A percentile compares a stretch with the other conserved stretches of the same genome.
Conservation (phyloP, 23 tunicate species). For the Diplosoma virens region DNA sequence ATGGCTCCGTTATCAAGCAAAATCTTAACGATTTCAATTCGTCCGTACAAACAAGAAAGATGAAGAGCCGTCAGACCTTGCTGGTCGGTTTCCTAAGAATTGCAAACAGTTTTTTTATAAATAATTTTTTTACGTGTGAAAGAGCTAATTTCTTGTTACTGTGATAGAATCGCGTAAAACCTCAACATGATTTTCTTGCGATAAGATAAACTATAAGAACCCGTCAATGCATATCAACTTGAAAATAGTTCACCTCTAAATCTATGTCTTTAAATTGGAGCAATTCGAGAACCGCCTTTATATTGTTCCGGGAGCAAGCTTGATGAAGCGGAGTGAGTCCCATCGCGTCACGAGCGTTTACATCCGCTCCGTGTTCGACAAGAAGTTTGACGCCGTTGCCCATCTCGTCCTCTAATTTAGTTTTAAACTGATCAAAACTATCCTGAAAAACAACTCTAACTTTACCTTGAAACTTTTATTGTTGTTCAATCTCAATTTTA, state of each 20-base stretch:
- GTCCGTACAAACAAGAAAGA: conserved; percentile 77
- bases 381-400: conserved; percentile 62
- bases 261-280: conserved; percentile 45
- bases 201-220: too few relatives aligned
- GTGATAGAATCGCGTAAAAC: too few relatives aligned
- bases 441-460: too few relatives aligned
- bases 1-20: conserved; percentile 75
- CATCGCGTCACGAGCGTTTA: conserved; percentile 79
- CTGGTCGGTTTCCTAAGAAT: conserved; percentile 78
- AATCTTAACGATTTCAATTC: conserved; percentile 43
- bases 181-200: too few relatives aligned
- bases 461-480: too few relatives aligned
- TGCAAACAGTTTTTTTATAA: too few relatives aligned
- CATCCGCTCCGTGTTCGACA: conserved; percentile 83
- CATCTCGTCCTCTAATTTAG: too few relatives aligned
- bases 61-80: conserved; percentile 94
- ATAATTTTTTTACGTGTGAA: too few relatives aligned
- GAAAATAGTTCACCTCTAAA: conserved; percentile 76
- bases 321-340: conserved; percentile 93
- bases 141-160: too few relatives aligned
- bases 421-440: too few relatives aligned
- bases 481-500: too few relatives aligned
- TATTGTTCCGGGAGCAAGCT: conserved; percentile 85
- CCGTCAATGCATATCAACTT: too few relatives aligned
- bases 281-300: conserved; percentile 64